Base-by-base conservation (phyloP, 2,113 vertebrate genomes). In the Malurus cyaneus region DNA sequence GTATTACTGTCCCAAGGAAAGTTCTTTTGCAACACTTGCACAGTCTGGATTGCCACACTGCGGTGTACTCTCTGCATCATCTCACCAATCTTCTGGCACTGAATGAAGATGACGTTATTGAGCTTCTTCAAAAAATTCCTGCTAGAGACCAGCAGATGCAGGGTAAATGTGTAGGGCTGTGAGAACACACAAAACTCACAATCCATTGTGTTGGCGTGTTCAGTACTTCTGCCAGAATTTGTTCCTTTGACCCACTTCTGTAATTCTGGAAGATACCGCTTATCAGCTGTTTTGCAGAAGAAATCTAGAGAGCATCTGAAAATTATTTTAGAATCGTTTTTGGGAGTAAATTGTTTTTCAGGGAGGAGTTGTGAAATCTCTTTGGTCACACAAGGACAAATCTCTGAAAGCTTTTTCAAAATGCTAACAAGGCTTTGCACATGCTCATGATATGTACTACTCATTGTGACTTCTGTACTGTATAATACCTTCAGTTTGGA, bases 11-110 rank as follows among this genome's bases (percentile, higher is more conserved):
- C 92, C 97, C 98, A 93, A 97, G 92, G 62, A 98, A 98, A 44
- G 97, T 98, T 10, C 91, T 99, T 93, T 65, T 99, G 96, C 96
- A 96, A 72, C 99, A 99, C 96, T 98, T 99, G 83, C 98, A 99
- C 94, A 97, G 96, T 88, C 97, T 99, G 93, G 99, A 99, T 97
- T 98, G 96, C 85, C 99, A 99, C 95, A 99, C 99, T 50, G 98
- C 99, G 4, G 96, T 99, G 17, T 99, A 99, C 53, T 98, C 99
- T 72, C 98, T 99, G 77, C 98, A 99, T 94, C 98, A 98, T 69
- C 98, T 99, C 93, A 99, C 98, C 83, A 98, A 98, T 90, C 96
- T 99, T 81, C 97, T 98, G 95, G 97, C 97, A 65, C 98, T 98
- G 96, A 98, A 98, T 60, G 99, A 99, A 94, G 98, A 98, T 2